Evolutionary conservation across 1,140 invertebrate genomes (phyloP), one percentile per base, ranked within the genome.

Genomic region (Nasonia longicornis): DNA sequence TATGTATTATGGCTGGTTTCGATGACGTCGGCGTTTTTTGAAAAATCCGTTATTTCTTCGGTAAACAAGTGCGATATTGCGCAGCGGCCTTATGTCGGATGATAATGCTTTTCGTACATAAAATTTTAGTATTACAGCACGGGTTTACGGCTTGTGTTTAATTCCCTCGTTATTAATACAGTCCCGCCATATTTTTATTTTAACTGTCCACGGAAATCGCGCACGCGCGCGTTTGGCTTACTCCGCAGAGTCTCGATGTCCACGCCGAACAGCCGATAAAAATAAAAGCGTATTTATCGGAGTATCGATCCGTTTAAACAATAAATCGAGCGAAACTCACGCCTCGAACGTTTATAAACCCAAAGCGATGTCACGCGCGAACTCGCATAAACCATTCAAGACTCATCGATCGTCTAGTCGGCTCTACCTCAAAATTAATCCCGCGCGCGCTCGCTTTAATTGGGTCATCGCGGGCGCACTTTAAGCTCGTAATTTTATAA

Each of bases 401-500:
- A 20, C 20, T 58, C 16, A 58, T 48, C 45, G 45, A 48, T 48
- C 45, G 45, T 16, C 52, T 58, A 16, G 16, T 16, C 4, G 3
- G 16, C 16, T 58, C 20, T n/a, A 14, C 26, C 11, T 67, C 66
- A 31, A 67, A 67, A 67, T 67, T 67, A 31, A 26, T 67, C 22
- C 20, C 2, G 10, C 8, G 11, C 2, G 2, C 22, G 22, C 11
- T 67, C 26, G n/a, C 64, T 67, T 26, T 20, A 35, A 71, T 71
- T 71, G 35, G 69, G 69, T 71, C 69, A 71, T 71, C 35, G 35
- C 35, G 69, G 42, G 35, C 69, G 4, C 6, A 6, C 29, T 42
- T 29, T 3, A 42, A 38, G 29, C 31, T 31, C 35, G 69, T 71
- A 71, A 71, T 42, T 71, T 42, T 71, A 71, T 38, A 71, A 71